Evolutionary conservation across 1,140 invertebrate species (phyloP), one percentile per base, ranked within the genome.

Genomic region (Bradysia coprophila): DNA sequence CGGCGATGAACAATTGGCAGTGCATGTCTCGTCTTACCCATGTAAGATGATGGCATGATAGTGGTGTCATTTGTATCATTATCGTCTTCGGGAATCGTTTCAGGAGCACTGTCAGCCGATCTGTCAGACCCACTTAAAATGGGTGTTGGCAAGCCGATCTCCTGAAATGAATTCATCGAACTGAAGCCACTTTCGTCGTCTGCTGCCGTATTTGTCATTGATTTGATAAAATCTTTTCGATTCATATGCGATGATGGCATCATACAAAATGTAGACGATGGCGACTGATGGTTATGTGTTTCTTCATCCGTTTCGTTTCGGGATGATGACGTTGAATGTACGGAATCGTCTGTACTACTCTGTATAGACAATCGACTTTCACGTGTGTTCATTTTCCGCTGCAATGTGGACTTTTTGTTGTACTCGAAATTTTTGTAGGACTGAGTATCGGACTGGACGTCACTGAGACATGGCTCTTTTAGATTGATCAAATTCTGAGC

Each of bases 111-210:
- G 11, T n/a, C 13, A 8, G 11, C 40, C 15, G 22, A 28, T 10
- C 11, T 31, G 16, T 15, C 13, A 20, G 41, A 34, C 4, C 57
- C 44, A 11, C 10, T 10, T 38, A 19, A 4, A 6, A 20, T 10
- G 5, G 36, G 36, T 6, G 67, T 53, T 0, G 78, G 78, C 44
- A 81, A 57, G 2, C 78, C 78, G 18, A 81, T 70, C 49, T 82
- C 79, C 55, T 83, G 80, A 49, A 83, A 84, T 3, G 79, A 83
- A 54, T 73, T 81, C 63, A 84, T 77, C 2, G 79, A 83, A 11
- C 79, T 83, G 55, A 85, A 85, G 11, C 81, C 81, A 51, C 80
- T 83, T 51, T 85, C 81, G 47, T 82, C 79, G 51, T 85, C 81
- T 1, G 57, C 59, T 18, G 18, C n/a, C 5, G n/a, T 18, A 18